Percentiles rank a stretch among this genome's conserved stretches.
These are phyloP conservation scores for Choristoneura rosaceana DNA, from an alignment of 2,888 invertebrate genomes.

Conservation along the genomic window DNA sequence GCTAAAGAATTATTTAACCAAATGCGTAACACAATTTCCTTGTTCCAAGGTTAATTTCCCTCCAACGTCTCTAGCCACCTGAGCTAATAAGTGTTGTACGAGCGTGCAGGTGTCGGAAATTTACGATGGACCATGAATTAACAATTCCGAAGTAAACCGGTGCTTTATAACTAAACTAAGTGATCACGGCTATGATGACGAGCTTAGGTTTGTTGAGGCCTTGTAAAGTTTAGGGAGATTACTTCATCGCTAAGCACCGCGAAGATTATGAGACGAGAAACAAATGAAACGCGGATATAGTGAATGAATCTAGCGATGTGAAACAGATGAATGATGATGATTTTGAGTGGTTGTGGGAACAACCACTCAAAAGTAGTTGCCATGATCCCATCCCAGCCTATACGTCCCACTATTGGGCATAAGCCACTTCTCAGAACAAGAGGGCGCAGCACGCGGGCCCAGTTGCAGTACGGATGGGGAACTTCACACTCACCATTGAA, in stretches of 20 bases:
- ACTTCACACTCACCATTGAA: no score
- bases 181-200: conserved; percentile 10
- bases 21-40: conserved; percentile 37
- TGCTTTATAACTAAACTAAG: conserved; percentile 24
- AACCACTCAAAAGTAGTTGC: no score
- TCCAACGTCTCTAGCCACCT: conserved; percentile 30
- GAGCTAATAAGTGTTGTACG: conserved; percentile 36
- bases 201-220: background rate
- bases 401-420: no score
- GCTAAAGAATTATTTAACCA: background rate
- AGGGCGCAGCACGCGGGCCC: no score
- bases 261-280: no score
- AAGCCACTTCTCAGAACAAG: no score
- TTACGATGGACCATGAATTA: conserved; percentile 38
- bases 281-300: no score
- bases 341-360: no score
- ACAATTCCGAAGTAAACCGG: conserved; percentile 29
- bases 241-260: background rate
- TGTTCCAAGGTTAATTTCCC: conserved; percentile 29
- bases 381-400: no score
- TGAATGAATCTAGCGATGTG: no score
- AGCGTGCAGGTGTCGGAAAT: conserved; percentile 37
- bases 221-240: background rate
- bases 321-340: no score
- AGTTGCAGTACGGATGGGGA: no score